Conservation (phyloP, 2,113 vertebrate species). For the Carassius auratus region DNA sequence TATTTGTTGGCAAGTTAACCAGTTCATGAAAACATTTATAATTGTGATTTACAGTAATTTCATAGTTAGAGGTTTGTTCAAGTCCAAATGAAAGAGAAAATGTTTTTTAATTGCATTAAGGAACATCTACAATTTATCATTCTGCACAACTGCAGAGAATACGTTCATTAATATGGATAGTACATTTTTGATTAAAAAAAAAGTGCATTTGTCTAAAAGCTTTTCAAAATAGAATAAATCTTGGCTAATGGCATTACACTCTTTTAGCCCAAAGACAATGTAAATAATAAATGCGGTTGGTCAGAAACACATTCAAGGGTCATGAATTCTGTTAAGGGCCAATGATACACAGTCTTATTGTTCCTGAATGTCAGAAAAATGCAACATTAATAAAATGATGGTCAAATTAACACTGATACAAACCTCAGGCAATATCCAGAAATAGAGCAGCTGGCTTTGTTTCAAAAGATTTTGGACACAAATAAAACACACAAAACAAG, state of each 20-base stretch:
- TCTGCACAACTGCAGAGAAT: slow-evolving; percentile 58
- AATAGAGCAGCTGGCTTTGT: slow-evolving; percentile 48
- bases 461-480: slow-evolving; percentile 35
- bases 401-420: slow-evolving; percentile 54
- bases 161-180: slow-evolving; percentile 68
- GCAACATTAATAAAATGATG: slow-evolving; percentile 56
- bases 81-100: slow-evolving; percentile 24
- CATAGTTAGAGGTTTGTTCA: slow-evolving; percentile 11
- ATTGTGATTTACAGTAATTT: slow-evolving; percentile 7
- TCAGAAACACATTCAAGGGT: slow-evolving; percentile 46
- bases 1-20: slow-evolving; percentile 29
- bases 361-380: slow-evolving; percentile 6
- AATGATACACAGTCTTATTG: neutral
- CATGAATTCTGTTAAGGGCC: slow-evolving; percentile 1
- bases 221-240: slow-evolving; percentile 44
- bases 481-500: neutral
- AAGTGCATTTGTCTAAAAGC: slow-evolving; percentile 57
- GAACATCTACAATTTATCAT: slow-evolving; percentile 60
- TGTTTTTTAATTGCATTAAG: slow-evolving; percentile 45
- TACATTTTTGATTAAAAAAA: slow-evolving; percentile 44
- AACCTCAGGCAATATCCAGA: slow-evolving; percentile 47
- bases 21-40: slow-evolving; percentile 26
- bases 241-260: slow-evolving; percentile 60
- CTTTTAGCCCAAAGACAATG: slow-evolving; percentile 61
- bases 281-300: slow-evolving; percentile 26